Percentiles rank a stretch among this genome's conserved stretches.
phyloP scores from a whole-genome alignment of 37 sponge, comb jelly and placozoan genomes.

The Petrosia ficiformis region DNA sequence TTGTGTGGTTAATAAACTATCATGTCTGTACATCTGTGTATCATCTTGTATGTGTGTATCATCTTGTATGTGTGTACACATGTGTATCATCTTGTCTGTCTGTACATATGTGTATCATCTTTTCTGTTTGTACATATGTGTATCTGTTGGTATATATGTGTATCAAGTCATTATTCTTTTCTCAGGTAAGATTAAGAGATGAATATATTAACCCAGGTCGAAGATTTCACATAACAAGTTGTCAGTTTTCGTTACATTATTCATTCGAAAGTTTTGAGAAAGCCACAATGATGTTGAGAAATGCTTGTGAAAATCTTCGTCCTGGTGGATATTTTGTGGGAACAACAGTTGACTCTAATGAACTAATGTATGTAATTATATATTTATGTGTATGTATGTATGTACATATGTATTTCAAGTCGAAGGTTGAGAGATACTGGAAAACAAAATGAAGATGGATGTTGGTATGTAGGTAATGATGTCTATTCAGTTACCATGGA shows the following conservation, averaged over 20 bases:
- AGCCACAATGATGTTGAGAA: conserved; percentile 91
- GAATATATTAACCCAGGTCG: conserved; percentile 29
- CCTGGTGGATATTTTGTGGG: conserved; percentile 97
- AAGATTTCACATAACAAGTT: conserved; percentile 86
- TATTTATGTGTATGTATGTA: neutral
- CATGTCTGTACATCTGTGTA: too few relatives aligned
- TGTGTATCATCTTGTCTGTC: too few relatives aligned
- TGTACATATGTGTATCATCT: too few relatives aligned
- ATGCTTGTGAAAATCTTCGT: conserved; percentile 86
- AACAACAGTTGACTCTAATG: conserved; percentile 89
- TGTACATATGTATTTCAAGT: conserved; percentile 6
- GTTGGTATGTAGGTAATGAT: conserved; percentile 47
- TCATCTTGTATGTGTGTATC: too few relatives aligned
- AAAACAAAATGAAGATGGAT: conserved; percentile 23
- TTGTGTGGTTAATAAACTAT: conserved; percentile 49
- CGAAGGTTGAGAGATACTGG: conserved; percentile 30
- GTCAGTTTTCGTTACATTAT: conserved; percentile 97
- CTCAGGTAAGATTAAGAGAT: conserved; percentile 54
- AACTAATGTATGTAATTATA: conserved; percentile 74
- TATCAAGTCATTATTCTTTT: neutral
- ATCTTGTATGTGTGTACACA: too few relatives aligned
- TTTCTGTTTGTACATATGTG: too few relatives aligned
- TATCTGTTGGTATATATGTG: too few relatives aligned
- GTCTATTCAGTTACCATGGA: conserved; percentile 51
- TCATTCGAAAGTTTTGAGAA: conserved; percentile 88